Base-by-base conservation (phyloP, 1,140 invertebrate species). In the Pinna nobilis region DNA sequence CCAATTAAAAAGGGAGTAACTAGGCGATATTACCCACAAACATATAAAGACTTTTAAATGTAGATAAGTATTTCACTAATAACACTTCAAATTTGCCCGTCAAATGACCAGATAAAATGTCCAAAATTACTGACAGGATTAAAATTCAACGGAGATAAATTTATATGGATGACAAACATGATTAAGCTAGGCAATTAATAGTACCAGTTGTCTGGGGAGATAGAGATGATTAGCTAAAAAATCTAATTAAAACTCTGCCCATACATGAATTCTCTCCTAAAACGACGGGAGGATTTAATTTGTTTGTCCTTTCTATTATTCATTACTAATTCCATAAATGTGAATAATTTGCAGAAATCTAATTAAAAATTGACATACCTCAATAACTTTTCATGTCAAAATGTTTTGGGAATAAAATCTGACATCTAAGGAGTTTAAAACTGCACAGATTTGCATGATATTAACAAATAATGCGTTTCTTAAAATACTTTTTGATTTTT, bases 1-100 rank as follows among this genome's bases (percentile, higher is more conserved):
- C 68, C 68, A 70, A 70, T 70, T 70, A 69, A 57, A 37, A 30
- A 44, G 30, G 20, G 53, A 61, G 68, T 70, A 59, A 70, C 68
- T 49, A 63, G 39, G 68, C 47, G 68, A 61, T 41, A 63, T 37
- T 28, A 39, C 39, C 59, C 28, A n/a, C n/a, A 63, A 63, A 25
- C 59, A 20, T 25, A 41, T 35, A 63, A 63, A 63, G 32, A 37
- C 59, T 25, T 37, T 63, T 63, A 28, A 63, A 37, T 63, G 59
- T 25, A 30, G 59, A 63, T 44, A 63, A 63, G 28, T 63, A 32
- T 44, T n/a, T 63, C 33, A 37, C 30, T 37, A 63, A 63, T 59
- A 59, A 35, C 55, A 59, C 55, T 59, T 59, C 55, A 63, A 63
- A 63, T 63, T 39, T 35, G 28, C 59, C 59, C 30, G 59, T 63